Evolutionary conservation across 2,888 invertebrate genomes (phyloP), one percentile per base, ranked within the genome.

Genomic region (Allolobophora icterica): DNA sequence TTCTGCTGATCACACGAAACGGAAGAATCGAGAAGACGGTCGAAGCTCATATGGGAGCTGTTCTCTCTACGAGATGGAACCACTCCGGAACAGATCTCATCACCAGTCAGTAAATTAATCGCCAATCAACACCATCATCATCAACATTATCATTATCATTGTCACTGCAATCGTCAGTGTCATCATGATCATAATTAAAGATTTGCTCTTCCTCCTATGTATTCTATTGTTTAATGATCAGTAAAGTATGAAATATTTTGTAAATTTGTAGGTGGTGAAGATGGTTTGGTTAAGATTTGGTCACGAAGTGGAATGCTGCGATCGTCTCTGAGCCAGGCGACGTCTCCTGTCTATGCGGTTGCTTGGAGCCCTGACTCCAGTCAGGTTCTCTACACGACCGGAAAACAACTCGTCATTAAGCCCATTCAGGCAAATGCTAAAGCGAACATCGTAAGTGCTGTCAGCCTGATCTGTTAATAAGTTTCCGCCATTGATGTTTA

Each of bases 231-330:
- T 52, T 52, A 11, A 52, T 52, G 21, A 24, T 1, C 52, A 24
- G 52, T 24, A 52, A 52, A 6, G 84, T 34, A 19, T 84, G 34
- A 84, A 21, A 15, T 34, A 19, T 33, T 92, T 52, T 52, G 13
- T n/a, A 52, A 5, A 30, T 89, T 90, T 33, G 34, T 95, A 97
- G 99, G 97, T 92, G 99, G 99, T 0, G 99, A 99, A 96, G 99
- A 99, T 96, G 99, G 99, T 3, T 97, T 97, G 91, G 97, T 99
- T 4, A 99, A 99, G 96, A 97, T 99, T 92, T 99, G 99, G 99
- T 99, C 99, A 0, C 96, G 98, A 89, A 98, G 97, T 94, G 99
- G 99, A 30, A 96, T 96, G 96, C 96, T 99, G 30, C 96, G 99
- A 3, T 98, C 99, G 0, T 97, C 97, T 1, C 97, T 99, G 1